Base-by-base conservation (phyloP, 1,140 invertebrate genomes). In the Drosophila lini region DNA sequence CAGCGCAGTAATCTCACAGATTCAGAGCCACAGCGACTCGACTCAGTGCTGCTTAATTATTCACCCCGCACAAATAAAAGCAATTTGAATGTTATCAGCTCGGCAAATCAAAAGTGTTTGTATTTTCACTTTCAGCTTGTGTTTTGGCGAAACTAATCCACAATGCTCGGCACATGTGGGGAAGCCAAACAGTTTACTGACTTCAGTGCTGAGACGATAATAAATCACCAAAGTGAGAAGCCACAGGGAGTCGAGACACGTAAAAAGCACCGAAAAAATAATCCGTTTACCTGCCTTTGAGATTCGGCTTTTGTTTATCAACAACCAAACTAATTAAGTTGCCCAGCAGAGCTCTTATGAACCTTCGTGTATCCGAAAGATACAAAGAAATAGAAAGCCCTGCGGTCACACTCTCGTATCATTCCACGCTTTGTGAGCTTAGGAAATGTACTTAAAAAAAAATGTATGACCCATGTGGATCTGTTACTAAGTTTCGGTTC, bases 281-380 rank as follows among this genome's bases (percentile, higher is more conserved):
- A 85, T 86, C 82, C 81, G 81, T 88, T 85, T 88, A 85, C 82
- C 82, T 85, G 82, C 57, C 47, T 22, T 31, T 36, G 36, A 44
- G 50, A 38, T 45, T 41, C 68, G 36, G 16, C 60, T 42, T 61
- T 58, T 62, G 42, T 63, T 61, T 59, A 76, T 57, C 59, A 77
- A 77, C 41, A 75, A 77, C 44, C 74, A 73, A 86, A 88, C 83
- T 86, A 86, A 86, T 86, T 86, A 86, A 88, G 82, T 78, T 75
- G 69, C 60, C 64, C 53, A 44, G 69, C 63, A 63, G 65, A 55
- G 50, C 36, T 58, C 36, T 38, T 41, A 55, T 32, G 13, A 65
- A 32, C 2, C 34, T 19, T 10, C 13, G 10, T 10, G 52, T 55
- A 55, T 63, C 44, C 16, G 25, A 38, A 19, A 60, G 31, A 40